Conservation (phyloP, 1,140 invertebrate species). For the Hylyphantes graminicola region DNA sequence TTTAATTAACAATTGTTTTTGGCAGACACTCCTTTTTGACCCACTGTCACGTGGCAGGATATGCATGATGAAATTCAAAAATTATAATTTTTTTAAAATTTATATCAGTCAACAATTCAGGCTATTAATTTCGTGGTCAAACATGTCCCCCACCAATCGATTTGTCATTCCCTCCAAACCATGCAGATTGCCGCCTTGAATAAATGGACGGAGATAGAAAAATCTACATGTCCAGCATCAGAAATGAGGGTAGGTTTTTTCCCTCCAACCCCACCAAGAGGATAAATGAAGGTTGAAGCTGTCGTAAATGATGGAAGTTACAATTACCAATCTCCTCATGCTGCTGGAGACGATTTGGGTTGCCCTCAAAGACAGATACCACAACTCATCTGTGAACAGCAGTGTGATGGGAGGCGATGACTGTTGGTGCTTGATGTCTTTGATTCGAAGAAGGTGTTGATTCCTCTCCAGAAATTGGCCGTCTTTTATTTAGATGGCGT, state of each 20-base stretch:
- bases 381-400: slow-evolving; percentile 52
- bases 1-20: too few species aligned
- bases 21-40: too few species aligned
- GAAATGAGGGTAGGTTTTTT: slow-evolving; percentile 42
- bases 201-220: slow-evolving; percentile 47
- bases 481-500: too few species aligned
- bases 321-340: slow-evolving; percentile 45
- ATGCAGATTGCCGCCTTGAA: slow-evolving; percentile 15
- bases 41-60: too few species aligned
- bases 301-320: slow-evolving; percentile 60
- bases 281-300: slow-evolving; percentile 60
- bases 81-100: too few species aligned
- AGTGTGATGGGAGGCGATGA: slow-evolving; percentile 27
- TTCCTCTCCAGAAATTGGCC: too few species aligned
- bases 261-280: background rate
- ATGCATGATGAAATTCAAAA: too few species aligned
- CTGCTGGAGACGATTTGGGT: background rate
- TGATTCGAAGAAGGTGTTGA: background rate
- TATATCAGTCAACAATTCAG: too few species aligned
- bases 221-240: slow-evolving; percentile 59
- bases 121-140: background rate
- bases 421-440: slow-evolving; percentile 30
- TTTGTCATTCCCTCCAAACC: background rate
- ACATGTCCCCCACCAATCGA: slow-evolving; percentile 3
- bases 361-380: background rate